These are phyloP conservation scores for Boulengeromyrus knoepffleri DNA, from an alignment of 2,113 vertebrate genomes.

Conservation along the genomic window DNA sequence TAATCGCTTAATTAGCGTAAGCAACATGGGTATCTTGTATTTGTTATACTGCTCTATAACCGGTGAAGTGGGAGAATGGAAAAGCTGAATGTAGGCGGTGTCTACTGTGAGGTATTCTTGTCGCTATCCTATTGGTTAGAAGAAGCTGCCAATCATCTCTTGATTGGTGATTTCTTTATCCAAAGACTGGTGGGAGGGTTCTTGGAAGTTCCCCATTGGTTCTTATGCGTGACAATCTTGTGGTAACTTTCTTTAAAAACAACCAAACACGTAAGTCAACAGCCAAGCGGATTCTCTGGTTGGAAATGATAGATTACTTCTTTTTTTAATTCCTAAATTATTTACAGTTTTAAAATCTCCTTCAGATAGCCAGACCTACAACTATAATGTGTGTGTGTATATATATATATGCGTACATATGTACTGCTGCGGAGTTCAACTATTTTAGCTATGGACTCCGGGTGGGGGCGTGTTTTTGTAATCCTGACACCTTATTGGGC, in stretches of 20 bases:
- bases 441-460: not conserved
- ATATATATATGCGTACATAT: too few species aligned
- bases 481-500: not conserved
- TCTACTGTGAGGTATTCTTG: slow-evolving; percentile 49
- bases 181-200: not conserved
- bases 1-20: not conserved
- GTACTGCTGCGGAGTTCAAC: not conserved
- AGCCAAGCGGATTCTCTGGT: not conserved
- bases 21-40: not conserved
- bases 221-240: not conserved
- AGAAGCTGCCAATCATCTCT: rapidly evolving
- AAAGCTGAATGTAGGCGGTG: slow-evolving; percentile 18
- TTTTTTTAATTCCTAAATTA: not conserved
- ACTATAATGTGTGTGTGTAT: too few species aligned
- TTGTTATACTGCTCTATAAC: not conserved
- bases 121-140: slow-evolving; percentile 44
- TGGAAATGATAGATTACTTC: not conserved
- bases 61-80: not conserved
- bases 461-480: not conserved
- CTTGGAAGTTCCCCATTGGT: slow-evolving; percentile 16
- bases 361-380: not conserved
- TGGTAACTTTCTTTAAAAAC: not conserved
- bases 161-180: slow-evolving; percentile 35
- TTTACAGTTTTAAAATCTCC: not conserved
- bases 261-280: not conserved